Conservation (phyloP, 2,797 vertebrate genomes). For the Apodemus agrarius region DNA sequence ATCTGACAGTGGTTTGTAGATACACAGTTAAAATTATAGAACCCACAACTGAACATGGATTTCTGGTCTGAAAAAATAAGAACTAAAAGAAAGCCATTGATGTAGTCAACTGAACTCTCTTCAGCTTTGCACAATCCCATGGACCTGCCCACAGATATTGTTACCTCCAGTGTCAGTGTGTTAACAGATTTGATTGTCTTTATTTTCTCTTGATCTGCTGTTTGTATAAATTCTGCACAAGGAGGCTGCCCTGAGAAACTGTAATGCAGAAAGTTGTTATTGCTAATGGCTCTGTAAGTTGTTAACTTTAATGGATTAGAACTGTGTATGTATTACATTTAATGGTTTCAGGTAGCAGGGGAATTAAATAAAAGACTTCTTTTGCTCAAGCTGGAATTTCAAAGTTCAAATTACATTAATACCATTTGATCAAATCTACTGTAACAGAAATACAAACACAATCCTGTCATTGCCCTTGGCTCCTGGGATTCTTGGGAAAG, state of each 20-base stretch:
- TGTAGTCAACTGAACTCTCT: fast-evolving
- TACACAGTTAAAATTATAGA: too few relatives aligned
- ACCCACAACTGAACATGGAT: fast-evolving
- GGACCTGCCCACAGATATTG: fast-evolving
- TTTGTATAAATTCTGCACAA: conserved; percentile 61
- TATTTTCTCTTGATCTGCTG: conserved; percentile 63
- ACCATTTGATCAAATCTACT: conserved; percentile 55
- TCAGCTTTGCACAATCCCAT: fast-evolving
- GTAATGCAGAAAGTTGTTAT: conserved; percentile 66
- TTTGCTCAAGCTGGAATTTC: conserved; percentile 54
- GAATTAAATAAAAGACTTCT: conserved; percentile 61
- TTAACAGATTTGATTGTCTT: conserved; percentile 28
- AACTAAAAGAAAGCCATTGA: fast-evolving
- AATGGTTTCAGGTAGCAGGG: conserved; percentile 70
- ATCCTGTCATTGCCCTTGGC: background rate
- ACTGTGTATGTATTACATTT: conserved; percentile 61
- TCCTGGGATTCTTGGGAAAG: background rate
- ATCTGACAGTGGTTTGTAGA: background rate
- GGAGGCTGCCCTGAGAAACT: conserved; percentile 54
- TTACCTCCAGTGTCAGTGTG: background rate
- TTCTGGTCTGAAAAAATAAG: background rate
- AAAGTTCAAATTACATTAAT: conserved; percentile 75
- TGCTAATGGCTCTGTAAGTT: conserved; percentile 77
- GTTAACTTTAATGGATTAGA: conserved; percentile 82
- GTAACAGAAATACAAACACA: conserved; percentile 50